Percentiles rank a stretch among this genome's conserved stretches.
Evolutionary conservation across 2,888 invertebrate species (phyloP).

Genomic region (Timandra comae): DNA sequence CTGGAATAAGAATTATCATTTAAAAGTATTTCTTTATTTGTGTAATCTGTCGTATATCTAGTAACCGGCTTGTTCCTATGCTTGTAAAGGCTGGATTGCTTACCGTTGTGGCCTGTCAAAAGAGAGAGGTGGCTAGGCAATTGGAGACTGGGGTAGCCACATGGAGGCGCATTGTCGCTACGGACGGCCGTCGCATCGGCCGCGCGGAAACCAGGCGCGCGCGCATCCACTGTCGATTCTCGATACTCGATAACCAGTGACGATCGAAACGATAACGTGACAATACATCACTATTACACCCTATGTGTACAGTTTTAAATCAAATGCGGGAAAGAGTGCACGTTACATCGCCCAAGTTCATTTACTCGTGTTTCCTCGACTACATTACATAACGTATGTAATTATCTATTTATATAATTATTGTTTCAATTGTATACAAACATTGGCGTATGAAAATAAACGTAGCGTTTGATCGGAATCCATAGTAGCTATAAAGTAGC

Average conservation of each 20-base stretch:
- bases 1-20: no score
- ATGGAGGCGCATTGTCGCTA: slow-evolving; percentile 66
- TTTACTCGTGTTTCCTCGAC: slow-evolving; percentile 6
- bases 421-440: no score
- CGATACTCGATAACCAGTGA: slow-evolving; percentile 3
- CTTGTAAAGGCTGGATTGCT: slow-evolving; percentile 26
- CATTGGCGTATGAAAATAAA: no score
- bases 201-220: slow-evolving; percentile 59
- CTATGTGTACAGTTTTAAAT: slow-evolving; percentile 10
- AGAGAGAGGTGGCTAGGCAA: slow-evolving; percentile 72
- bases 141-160: slow-evolving; percentile 58
- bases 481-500: no score
- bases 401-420: no score
- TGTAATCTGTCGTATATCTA: slow-evolving; percentile 12
- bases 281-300: slow-evolving; percentile 11
- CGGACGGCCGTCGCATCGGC: slow-evolving; percentile 64
- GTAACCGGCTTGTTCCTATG: slow-evolving; percentile 19
- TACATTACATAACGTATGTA: background rate
- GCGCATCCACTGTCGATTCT: slow-evolving; percentile 24
- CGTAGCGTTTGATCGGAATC: no score
- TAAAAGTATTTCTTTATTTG: slow-evolving; percentile 6
- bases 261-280: slow-evolving; percentile 15
- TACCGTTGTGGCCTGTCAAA: slow-evolving; percentile 52
- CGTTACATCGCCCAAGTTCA: slow-evolving; percentile 12
- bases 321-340: slow-evolving; percentile 12